Evolutionary conservation across 2,888 invertebrate species (phyloP).

Genomic region (Pinctada fucata): DNA sequence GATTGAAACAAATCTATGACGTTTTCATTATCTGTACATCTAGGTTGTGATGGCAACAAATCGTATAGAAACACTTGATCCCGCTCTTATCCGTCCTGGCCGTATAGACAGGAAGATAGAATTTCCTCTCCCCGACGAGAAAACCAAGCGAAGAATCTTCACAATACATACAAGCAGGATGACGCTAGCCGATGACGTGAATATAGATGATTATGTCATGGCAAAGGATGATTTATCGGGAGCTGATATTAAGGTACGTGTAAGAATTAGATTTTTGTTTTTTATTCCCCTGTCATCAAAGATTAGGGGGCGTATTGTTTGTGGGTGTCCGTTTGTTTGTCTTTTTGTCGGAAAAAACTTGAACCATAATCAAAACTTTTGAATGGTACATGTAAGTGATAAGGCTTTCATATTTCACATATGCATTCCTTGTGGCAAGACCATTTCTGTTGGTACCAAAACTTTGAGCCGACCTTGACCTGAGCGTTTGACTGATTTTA

Average conservation of each 20-base stretch:
- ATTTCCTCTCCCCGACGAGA: slow-evolving; percentile 99
- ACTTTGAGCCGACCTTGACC: no score
- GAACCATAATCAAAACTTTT: no score
- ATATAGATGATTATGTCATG: slow-evolving; percentile 97
- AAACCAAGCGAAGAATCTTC: slow-evolving; percentile 94
- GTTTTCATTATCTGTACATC: no score
- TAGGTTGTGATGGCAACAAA: slow-evolving; percentile 78
- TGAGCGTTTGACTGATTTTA: no score
- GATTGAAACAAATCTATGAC: no score
- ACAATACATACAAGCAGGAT: slow-evolving; percentile 99
- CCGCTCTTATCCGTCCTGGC: slow-evolving; percentile 98
- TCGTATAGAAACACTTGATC: slow-evolving; percentile 98
- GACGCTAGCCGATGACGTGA: slow-evolving; percentile 98
- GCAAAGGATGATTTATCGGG: slow-evolving; percentile 99
- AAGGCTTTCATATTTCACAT: no score
- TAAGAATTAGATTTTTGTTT: not conserved
- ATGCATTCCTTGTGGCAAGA: no score
- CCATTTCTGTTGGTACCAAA: no score
- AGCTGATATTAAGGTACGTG: slow-evolving; percentile 79
- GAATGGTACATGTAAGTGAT: no score
- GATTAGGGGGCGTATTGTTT: no score
- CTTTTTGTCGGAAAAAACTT: no score
- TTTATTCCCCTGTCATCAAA: not conserved
- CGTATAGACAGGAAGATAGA: slow-evolving; percentile 99
- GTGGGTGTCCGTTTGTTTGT: no score